These are phyloP conservation scores for Anas platyrhynchos DNA, from an alignment of 2,113 vertebrate species.

Conservation along the genomic window DNA sequence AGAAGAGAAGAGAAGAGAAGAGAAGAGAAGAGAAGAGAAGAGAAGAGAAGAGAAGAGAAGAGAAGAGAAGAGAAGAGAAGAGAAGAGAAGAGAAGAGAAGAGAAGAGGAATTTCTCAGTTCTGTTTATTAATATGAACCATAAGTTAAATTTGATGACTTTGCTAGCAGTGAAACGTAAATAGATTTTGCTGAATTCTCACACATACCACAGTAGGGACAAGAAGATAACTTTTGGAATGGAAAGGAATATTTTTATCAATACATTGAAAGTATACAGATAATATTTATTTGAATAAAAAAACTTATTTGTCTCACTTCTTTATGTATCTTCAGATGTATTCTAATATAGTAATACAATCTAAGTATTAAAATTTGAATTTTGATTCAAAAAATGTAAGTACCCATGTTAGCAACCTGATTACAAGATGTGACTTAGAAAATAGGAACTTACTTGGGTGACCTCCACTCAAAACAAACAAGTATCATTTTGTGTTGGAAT, in stretches of 20 bases:
- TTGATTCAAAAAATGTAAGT: not conserved
- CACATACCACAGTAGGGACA: not conserved
- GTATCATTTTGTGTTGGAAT: not conserved
- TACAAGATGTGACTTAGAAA: not conserved
- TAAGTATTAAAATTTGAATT: not conserved
- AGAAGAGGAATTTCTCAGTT: not conserved
- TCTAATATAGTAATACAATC: not conserved
- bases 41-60: not conserved
- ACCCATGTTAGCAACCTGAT: not conserved
- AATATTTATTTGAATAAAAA: not conserved
- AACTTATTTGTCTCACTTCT: not conserved
- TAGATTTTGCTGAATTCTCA: not conserved
- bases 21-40: too few relatives aligned
- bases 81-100: too few relatives aligned
- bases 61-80: not conserved
- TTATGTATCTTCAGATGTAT: not conserved
- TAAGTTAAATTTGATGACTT: not conserved
- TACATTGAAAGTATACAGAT: not conserved
- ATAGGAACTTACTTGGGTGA: not conserved
- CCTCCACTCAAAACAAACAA: not conserved
- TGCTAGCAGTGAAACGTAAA: not conserved
- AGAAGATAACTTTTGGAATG: not conserved
- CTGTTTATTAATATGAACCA: not conserved
- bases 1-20: too few relatives aligned
- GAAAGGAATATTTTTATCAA: not conserved